These are phyloP conservation scores for Antitype chi DNA, from an alignment of 2,888 invertebrate genomes.

Conservation along the genomic window DNA sequence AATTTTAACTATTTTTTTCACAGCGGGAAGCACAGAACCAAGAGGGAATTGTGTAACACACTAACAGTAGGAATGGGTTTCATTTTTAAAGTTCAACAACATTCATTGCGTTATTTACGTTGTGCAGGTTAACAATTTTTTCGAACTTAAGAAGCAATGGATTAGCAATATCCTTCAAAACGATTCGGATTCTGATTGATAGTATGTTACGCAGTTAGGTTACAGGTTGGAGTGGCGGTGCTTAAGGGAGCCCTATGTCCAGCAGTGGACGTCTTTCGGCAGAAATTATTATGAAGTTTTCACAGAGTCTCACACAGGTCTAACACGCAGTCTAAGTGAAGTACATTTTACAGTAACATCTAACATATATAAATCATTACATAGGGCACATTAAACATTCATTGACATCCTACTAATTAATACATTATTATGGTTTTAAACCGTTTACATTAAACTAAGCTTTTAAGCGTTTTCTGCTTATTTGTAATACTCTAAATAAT, in stretches of 20 bases:
- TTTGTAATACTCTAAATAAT: conserved; percentile 43
- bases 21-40: neutral
- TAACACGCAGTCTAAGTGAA: neutral
- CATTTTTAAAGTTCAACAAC: no score
- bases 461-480: conserved; percentile 60
- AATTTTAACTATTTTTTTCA: neutral
- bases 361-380: conserved; percentile 9
- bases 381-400: conserved; percentile 29
- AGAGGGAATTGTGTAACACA: no score
- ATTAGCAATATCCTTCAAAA: no score
- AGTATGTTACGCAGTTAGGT: no score
- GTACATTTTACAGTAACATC: neutral
- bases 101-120: no score
- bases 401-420: conserved; percentile 25
- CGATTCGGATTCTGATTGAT: no score
- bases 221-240: no score
- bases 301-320: neutral
- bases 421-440: conserved; percentile 49
- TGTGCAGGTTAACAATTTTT: no score
- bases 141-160: no score
- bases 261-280: no score
- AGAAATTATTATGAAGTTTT: neutral
- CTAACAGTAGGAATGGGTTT: no score
- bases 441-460: conserved; percentile 49
- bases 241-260: no score